Base-by-base conservation (phyloP, 2,797 vertebrate genomes). In the Aphelocoma californica region DNA sequence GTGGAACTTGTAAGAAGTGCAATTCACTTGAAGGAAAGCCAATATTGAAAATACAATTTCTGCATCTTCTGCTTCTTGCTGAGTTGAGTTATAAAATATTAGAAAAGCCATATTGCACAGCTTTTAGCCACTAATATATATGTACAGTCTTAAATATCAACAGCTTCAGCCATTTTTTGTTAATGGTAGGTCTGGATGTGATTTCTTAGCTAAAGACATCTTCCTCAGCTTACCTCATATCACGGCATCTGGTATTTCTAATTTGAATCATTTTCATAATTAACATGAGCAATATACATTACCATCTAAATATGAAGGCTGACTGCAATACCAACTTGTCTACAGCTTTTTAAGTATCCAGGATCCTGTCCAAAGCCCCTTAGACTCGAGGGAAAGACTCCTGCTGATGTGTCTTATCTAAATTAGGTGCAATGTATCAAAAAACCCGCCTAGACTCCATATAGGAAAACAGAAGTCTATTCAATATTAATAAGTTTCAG, bases 261-360 rank as follows among this genome's bases (percentile, higher is more conserved):
- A 96, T 96, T 94, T 92, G 92, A 89, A 96, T 97, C 64, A 95
- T 97, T 96, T 96, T 96, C 96, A 95, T 96, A 96, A 95, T 97
- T 94, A 94, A 90, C 92, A 92, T 92, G 78, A 97, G 96, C 96
- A 97, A 92, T 92, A 85, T 80, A 92, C 93, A 95, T 96, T 96
- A 87, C 74, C 88, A 85, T 93, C 90, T 95, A 95, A 93, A 96
- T 85, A 93, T 77, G 90, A 94, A 93, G 83, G 71, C 86, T 91
- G 96, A 91, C 86, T 96, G 74, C 90, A 95, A 95, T 60, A 60
- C 77, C 87, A 91, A 83, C 83, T 87, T 94, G 74, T 96, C 94
- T 95, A 44, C 88, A 93, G 86, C 81, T 90, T 82, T 64, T 69
- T 44, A 82, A 80, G n/a, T 50, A 92, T 28, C 95, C 93, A 95